Evolutionary conservation across 2,797 vertebrate genomes (phyloP).

Genomic region (Danio jaintianensis): DNA sequence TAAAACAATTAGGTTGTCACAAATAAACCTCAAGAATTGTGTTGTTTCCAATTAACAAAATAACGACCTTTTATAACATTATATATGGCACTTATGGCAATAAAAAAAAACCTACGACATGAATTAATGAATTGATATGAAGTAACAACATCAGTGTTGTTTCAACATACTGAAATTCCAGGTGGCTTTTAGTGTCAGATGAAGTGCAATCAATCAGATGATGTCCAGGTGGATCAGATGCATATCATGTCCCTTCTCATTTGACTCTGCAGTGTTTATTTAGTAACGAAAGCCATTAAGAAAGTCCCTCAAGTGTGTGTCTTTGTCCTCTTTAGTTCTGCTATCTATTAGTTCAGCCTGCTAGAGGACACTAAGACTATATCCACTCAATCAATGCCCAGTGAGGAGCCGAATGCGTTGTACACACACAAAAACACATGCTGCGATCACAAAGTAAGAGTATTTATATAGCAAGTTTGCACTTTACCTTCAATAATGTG

Average conservation of each 20-base stretch:
- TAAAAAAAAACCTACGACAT: no score
- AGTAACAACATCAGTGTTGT: no score
- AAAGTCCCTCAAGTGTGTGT: not conserved
- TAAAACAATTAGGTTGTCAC: no score
- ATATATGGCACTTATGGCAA: no score
- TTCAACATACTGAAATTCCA: not conserved
- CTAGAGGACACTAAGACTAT: not conserved
- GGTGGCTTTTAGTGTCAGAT: not conserved
- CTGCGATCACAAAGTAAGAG: not conserved
- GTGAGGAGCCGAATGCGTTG: not conserved
- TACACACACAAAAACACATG: not conserved
- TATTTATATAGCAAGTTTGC: not conserved
- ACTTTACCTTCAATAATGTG: conserved; percentile 61
- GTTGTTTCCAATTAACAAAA: no score
- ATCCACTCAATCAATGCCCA: not conserved
- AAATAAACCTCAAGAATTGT: no score
- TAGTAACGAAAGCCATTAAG: not conserved
- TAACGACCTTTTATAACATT: no score
- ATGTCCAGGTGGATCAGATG: no score
- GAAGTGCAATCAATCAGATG: not conserved
- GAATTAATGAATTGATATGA: no score
- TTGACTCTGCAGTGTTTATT: not conserved
- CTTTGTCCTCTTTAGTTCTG: not conserved
- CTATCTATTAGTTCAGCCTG: not conserved
- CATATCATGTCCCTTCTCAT: not conserved